Base-by-base conservation (phyloP, 2,797 vertebrate genomes). In the Eptatretus atami region DNA sequence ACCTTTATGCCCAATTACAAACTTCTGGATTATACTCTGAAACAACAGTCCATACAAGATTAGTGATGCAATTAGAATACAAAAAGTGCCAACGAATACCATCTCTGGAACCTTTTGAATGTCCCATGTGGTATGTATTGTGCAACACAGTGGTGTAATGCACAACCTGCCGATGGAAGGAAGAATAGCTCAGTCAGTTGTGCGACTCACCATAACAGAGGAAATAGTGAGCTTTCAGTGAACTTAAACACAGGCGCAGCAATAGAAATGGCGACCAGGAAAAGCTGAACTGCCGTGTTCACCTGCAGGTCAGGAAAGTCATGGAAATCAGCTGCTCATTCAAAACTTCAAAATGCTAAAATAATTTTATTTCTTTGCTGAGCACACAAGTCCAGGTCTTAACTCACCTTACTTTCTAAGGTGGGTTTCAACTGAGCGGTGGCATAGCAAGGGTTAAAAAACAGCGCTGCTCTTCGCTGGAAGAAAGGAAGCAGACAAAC, bases 361-460 rank as follows among this genome's bases (percentile, higher is more conserved):
- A 63, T 53, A 3, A 3, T 15, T 15, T 60, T 44, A 44, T 44
- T 44, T 8, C 54, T 8, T 44, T 44, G 31, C 31, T 44, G 31
- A 8, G 31, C 31, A 44, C 31, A 44, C 31, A 44, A 44, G 4
- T 44, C 31, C 4, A 44, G 4, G 31, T 44, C 31, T 44, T 44
- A 53, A 53, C 76, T 80, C 76, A 93, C 90, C 87, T 98, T 98
- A 78, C 90, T 96, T 74, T 95, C 81, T 65, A 87, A 78, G 0
- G 90, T 98, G 66, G 90, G 90, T 71, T 88, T 93, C 69, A 96
- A 81, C 67, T 84, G 84, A 52, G 90, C 88, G 65, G 90, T 95
- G 63, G 82, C 85, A 52, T 93, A 95, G 72, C 87, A 94, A 52
- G 90, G 87, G 69, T 98, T 96, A 75, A 98, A 98, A 76, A 88